Evolutionary conservation across 2,797 vertebrate species (phyloP).

Genomic region (Lophius americanus): DNA sequence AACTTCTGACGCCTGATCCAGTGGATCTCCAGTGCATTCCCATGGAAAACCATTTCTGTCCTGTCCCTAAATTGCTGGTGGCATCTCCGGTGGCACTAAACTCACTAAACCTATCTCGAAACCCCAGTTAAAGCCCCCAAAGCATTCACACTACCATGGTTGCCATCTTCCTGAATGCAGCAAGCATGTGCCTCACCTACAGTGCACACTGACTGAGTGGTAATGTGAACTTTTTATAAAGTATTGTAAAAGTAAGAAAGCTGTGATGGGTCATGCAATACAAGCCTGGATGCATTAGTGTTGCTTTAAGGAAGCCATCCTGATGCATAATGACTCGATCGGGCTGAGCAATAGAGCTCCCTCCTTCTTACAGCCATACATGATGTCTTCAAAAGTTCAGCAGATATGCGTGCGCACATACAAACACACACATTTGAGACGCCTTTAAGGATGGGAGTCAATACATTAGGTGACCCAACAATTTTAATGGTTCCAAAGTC

Average conservation of each 20-base stretch:
- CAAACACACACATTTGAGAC: conserved; percentile 46
- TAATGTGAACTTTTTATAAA: conserved; percentile 61
- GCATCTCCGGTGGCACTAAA: conserved; percentile 84
- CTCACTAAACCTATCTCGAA: conserved; percentile 91
- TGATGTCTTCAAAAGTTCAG: conserved; percentile 65
- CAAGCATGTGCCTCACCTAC: conserved; percentile 82
- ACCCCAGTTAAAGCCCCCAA: conserved; percentile 80
- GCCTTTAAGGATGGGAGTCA: conserved; percentile 70
- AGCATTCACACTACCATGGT: conserved; percentile 37
- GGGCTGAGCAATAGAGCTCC: conserved; percentile 70
- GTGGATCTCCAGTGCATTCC: conserved; percentile 89
- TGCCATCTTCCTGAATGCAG: conserved; percentile 72
- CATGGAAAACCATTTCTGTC: conserved; percentile 91
- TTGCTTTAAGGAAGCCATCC: conserved; percentile 74
- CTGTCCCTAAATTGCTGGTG: conserved; percentile 83
- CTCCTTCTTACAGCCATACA: conserved; percentile 81
- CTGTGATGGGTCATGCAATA: conserved; percentile 72
- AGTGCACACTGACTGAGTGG: conserved; percentile 67
- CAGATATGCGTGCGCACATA: conserved; percentile 27
- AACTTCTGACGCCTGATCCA: conserved; percentile 90
- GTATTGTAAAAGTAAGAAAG: conserved; percentile 49
- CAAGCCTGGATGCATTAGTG: conserved; percentile 71
- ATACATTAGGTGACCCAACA: conserved; percentile 55
- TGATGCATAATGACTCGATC: conserved; percentile 73
- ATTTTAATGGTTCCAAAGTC: conserved; percentile 63